These are phyloP conservation scores for Lasiurus cinereus DNA, from an alignment of 2,113 vertebrate species.

Conservation along the genomic window DNA sequence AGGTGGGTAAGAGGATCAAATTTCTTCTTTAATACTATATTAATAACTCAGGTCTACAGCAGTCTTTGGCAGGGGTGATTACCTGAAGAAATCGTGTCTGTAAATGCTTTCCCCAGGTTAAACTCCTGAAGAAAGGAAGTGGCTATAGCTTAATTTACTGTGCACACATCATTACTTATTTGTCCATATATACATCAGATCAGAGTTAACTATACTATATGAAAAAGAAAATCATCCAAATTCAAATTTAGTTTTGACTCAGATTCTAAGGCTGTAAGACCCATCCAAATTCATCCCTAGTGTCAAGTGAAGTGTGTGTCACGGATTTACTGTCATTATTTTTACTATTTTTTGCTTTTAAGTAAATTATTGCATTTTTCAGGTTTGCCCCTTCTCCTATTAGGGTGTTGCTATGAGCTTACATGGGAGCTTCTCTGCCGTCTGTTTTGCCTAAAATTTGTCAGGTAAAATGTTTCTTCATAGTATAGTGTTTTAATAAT, in stretches of 20 bases:
- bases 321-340: slow-evolving; percentile 73
- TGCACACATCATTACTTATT: neutral
- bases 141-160: slow-evolving; percentile 61
- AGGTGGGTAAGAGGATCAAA: slow-evolving; percentile 69
- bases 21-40: slow-evolving; percentile 75
- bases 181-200: slow-evolving; percentile 55
- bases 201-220: slow-evolving; percentile 61
- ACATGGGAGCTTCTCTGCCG: slow-evolving; percentile 48
- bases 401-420: slow-evolving; percentile 52
- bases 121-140: slow-evolving; percentile 55
- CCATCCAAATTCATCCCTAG: slow-evolving; percentile 47
- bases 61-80: neutral
- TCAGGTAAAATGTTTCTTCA: neutral
- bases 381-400: slow-evolving; percentile 64
- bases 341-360: slow-evolving; percentile 71
- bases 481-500: slow-evolving; percentile 56
- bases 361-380: slow-evolving; percentile 63
- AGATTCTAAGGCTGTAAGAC: neutral
- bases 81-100: slow-evolving; percentile 69
- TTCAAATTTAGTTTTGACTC: slow-evolving; percentile 71
- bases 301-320: slow-evolving; percentile 63
- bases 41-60: slow-evolving; percentile 69
- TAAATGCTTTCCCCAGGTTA: neutral
- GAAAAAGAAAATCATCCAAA: slow-evolving; percentile 57
- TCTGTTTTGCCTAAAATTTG: slow-evolving; percentile 64